Percentiles rank a stretch among this genome's conserved stretches.
Conservation (phyloP, 2,888 invertebrate species). For the Tryphoninae sp. region DNA sequence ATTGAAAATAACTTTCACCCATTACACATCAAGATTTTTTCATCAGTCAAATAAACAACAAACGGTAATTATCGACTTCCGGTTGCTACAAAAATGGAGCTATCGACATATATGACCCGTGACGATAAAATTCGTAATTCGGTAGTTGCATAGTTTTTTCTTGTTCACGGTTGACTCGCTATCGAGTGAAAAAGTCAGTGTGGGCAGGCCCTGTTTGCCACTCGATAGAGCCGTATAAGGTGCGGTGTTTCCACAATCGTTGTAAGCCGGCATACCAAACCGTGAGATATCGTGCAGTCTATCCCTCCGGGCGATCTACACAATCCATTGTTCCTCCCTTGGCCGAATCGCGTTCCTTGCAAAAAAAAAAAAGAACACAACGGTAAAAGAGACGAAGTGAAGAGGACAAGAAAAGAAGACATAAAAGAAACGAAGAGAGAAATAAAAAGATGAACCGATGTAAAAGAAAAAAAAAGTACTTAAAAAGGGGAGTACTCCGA, state of each 20-base stretch:
- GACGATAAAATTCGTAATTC: slow-evolving; percentile 35
- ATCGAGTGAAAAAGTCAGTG: slow-evolving; percentile 20
- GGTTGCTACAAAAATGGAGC: too few species aligned
- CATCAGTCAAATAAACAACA: too few species aligned
- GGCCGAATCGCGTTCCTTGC: slow-evolving; percentile 53
- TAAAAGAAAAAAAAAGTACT: neutral
- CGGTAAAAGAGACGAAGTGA: neutral
- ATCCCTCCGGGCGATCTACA: slow-evolving; percentile 47
- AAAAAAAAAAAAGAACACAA: slow-evolving; percentile 31
- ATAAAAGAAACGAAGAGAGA: slow-evolving; percentile 11
- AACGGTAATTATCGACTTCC: neutral
- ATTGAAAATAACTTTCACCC: neutral
- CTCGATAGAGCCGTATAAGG: slow-evolving; percentile 22
- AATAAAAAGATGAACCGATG: slow-evolving; percentile 10
- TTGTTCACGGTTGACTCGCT: slow-evolving; percentile 12
- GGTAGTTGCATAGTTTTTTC: slow-evolving; percentile 2
- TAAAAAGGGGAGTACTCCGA: neutral
- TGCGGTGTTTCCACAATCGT: slow-evolving; percentile 52
- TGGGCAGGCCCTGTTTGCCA: slow-evolving; percentile 7
- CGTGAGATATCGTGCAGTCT: slow-evolving; percentile 51
- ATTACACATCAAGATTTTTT: neutral
- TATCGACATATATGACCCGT: neutral
- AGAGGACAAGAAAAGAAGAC: slow-evolving; percentile 1
- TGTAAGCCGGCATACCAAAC: slow-evolving; percentile 38
- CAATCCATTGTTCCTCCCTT: slow-evolving; percentile 50